A percentile compares a stretch with the other conserved stretches of the same genome.
These are phyloP conservation scores for Xyrauchen texanus DNA, from an alignment of 2,113 vertebrate species.

Conservation along the genomic window DNA sequence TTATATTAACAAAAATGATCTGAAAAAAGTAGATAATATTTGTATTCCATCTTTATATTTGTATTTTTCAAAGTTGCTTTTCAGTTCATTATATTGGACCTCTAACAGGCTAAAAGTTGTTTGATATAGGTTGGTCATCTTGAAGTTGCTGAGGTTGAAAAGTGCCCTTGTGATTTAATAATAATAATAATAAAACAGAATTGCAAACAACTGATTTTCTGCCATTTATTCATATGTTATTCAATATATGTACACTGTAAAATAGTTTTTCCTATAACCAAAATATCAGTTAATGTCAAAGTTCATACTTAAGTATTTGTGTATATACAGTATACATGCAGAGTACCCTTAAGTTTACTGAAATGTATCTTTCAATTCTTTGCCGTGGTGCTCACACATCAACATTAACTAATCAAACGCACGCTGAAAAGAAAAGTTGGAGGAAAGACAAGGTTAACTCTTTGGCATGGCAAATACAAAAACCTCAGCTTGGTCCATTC, in stretches of 20 bases:
- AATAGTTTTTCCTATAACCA: constrained; percentile 34
- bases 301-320: constrained; percentile 18
- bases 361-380: constrained; percentile 24
- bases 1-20: no score
- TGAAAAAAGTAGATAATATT: no score
- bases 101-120: no score
- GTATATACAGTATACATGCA: constrained; percentile 30
- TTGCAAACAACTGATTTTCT: constrained; percentile 10
- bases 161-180: no score
- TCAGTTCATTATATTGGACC: no score
- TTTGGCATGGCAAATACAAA: not conserved
- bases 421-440: constrained; percentile 8
- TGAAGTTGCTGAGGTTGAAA: no score
- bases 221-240: constrained; percentile 48
- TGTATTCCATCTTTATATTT: no score
- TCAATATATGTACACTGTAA: constrained; percentile 38
- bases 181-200: not conserved
- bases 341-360: constrained; percentile 51
- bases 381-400: constrained; percentile 20
- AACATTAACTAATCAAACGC: constrained; percentile 36
- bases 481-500: not conserved
- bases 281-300: constrained; percentile 30
- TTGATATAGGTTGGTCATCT: no score
- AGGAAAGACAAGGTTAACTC: not conserved
- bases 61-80: no score